A percentile compares a stretch with the other conserved stretches of the same genome.
Evolutionary conservation across 1,140 invertebrate genomes (phyloP).

Genomic region (Drosophila insularis): DNA sequence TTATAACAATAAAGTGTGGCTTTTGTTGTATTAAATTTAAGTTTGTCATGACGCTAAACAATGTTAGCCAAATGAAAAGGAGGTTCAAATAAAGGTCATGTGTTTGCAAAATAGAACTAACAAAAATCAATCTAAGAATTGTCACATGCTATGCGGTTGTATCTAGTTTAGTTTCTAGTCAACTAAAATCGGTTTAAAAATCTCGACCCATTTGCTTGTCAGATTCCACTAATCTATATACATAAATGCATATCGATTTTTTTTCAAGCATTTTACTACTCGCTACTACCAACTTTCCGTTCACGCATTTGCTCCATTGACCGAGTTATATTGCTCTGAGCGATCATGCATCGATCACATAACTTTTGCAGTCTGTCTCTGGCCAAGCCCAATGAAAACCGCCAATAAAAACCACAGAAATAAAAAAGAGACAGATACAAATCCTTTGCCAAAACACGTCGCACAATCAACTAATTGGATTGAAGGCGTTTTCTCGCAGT

Average conservation of each 20-base stretch:
- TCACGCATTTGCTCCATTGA: conserved; percentile 63
- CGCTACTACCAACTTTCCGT: conserved; percentile 13
- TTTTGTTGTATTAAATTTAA: too few relatives aligned
- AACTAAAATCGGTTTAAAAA: neutral
- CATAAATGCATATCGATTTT: neutral
- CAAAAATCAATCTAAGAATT: neutral
- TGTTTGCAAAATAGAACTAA: too few relatives aligned
- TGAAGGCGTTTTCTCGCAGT: conserved; percentile 48
- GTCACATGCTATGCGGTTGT: neutral
- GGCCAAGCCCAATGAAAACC: neutral
- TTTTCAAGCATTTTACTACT: neutral
- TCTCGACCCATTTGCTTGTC: neutral
- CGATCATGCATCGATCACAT: conserved; percentile 59
- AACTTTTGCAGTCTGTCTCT: conserved; percentile 38
- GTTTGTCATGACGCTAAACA: too few relatives aligned
- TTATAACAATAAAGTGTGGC: too few relatives aligned
- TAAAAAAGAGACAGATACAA: conserved; percentile 11
- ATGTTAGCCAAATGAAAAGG: too few relatives aligned
- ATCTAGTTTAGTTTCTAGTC: neutral
- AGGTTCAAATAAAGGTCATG: too few relatives aligned
- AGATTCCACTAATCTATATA: neutral
- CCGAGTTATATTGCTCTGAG: conserved; percentile 35
- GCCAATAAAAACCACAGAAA: neutral
- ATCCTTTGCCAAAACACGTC: conserved; percentile 72
- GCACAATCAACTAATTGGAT: conserved; percentile 76